phyloP scores from a whole-genome alignment of 2,888 invertebrate genomes.

The Cantharis lateralis region DNA sequence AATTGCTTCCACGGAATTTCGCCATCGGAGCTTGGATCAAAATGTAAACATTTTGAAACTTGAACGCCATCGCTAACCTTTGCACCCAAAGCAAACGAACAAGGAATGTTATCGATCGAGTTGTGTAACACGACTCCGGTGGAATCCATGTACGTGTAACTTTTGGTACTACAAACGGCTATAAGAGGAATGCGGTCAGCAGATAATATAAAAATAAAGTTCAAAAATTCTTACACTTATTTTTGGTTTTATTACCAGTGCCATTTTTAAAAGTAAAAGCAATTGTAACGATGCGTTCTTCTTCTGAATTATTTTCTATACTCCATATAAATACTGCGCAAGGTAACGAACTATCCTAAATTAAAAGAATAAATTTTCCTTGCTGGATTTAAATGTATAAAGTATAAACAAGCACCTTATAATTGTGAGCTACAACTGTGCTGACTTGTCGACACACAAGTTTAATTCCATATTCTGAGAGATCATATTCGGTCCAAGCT shows the following conservation, averaged over 20 bases:
- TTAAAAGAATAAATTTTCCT: too few species aligned
- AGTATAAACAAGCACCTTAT: constrained; percentile 70
- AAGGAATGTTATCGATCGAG: constrained; percentile 67
- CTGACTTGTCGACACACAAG: constrained; percentile 88
- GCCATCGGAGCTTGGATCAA: constrained; percentile 72
- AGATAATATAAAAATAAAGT: not conserved
- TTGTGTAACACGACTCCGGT: constrained; percentile 73
- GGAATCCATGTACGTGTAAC: constrained; percentile 56
- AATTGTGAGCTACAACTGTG: constrained; percentile 91
- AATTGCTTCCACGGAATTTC: constrained; percentile 78
- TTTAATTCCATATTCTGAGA: constrained; percentile 77
- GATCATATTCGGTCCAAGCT: constrained; percentile 88
- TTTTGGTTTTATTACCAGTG: constrained; percentile 66
- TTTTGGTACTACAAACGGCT: constrained; percentile 62
- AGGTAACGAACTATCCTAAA: constrained; percentile 84
- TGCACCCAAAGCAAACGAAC: constrained; percentile 68
- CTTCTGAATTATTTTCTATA: constrained; percentile 73
- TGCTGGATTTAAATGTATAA: constrained; percentile 6
- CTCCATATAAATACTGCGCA: constrained; percentile 88
- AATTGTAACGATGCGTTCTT: constrained; percentile 77
- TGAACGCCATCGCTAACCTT: constrained; percentile 59
- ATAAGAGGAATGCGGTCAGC: not conserved
- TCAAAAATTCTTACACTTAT: constrained; percentile 51
- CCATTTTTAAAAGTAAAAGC: constrained; percentile 92
- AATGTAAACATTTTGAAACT: constrained; percentile 65